Percentiles rank a stretch among this genome's conserved stretches.
Evolutionary conservation across 1,140 invertebrate genomes (phyloP).

Genomic region (Gryon sp.): DNA sequence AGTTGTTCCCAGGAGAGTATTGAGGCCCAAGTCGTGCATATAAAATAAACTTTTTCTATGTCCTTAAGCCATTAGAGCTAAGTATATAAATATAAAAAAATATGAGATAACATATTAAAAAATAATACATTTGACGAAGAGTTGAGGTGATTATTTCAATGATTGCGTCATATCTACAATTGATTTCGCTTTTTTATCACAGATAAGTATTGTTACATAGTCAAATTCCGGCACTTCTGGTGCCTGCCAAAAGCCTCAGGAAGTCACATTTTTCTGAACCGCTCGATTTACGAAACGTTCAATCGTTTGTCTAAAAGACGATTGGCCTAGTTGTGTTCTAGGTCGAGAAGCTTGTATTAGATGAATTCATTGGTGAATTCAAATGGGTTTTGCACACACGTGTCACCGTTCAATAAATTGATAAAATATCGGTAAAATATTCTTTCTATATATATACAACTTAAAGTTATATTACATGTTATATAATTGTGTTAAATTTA

Average conservation of each 20-base stretch:
- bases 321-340: slow-evolving; percentile 46
- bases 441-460: too few relatives aligned
- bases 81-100: slow-evolving; percentile 30
- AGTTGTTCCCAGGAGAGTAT: slow-evolving; percentile 16
- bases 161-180: slow-evolving; percentile 3
- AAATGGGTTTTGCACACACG: slow-evolving; percentile 17
- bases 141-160: slow-evolving; percentile 13
- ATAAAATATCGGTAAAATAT: too few relatives aligned
- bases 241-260: slow-evolving; percentile 25
- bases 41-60: slow-evolving; percentile 24
- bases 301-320: slow-evolving; percentile 42
- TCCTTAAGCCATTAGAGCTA: slow-evolving; percentile 9
- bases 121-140: too few relatives aligned
- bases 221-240: slow-evolving; percentile 13
- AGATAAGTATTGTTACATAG: slow-evolving; percentile 29
- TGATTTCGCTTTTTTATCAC: slow-evolving; percentile 7
- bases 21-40: background rate
- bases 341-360: slow-evolving; percentile 39
- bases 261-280: slow-evolving; percentile 38
- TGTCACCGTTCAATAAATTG: slow-evolving; percentile 23
- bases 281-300: slow-evolving; percentile 38
- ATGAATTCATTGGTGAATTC: slow-evolving; percentile 33
- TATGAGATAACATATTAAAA: slow-evolving; percentile 36
- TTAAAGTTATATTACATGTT: too few relatives aligned
- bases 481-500: too few relatives aligned